Percentiles rank a stretch among this genome's conserved stretches.
Evolutionary conservation across 2,888 invertebrate genomes (phyloP).

Genomic region (Cerastoderma edule): DNA sequence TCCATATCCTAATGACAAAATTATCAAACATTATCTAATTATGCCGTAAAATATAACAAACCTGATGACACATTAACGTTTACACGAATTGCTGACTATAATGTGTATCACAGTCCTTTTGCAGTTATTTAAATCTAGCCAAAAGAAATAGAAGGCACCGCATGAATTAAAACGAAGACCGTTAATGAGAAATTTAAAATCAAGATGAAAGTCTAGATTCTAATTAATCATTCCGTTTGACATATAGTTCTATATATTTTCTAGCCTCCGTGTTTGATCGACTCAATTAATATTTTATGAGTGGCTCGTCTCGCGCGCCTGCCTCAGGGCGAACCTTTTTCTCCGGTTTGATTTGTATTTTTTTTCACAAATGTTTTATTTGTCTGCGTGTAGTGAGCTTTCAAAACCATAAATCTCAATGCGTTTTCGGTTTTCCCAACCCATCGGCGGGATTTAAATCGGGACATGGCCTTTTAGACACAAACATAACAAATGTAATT

Average conservation of each 20-base stretch:
- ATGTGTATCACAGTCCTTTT: too few relatives aligned
- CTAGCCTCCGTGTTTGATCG: constrained; percentile 23
- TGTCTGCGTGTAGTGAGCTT: not conserved
- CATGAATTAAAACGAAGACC: constrained; percentile 3
- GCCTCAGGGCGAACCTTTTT: constrained; percentile 6
- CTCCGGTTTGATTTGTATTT: not conserved
- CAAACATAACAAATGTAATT: not conserved
- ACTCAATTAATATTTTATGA: constrained; percentile 16
- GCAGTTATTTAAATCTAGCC: not conserved
- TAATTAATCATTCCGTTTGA: constrained; percentile 23
- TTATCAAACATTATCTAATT: too few relatives aligned
- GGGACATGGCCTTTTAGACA: not conserved
- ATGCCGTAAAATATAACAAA: too few relatives aligned
- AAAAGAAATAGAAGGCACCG: not conserved
- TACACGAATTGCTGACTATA: too few relatives aligned
- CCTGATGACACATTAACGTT: too few relatives aligned
- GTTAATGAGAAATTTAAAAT: constrained; percentile 19
- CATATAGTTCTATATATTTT: constrained; percentile 26
- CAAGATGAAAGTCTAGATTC: constrained; percentile 12
- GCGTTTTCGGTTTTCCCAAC: too few relatives aligned
- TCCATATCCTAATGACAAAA: too few relatives aligned
- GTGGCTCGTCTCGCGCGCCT: constrained; percentile 5
- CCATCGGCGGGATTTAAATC: too few relatives aligned
- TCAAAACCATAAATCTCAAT: not conserved
- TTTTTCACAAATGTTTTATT: not conserved